Conservation (phyloP, 37 sponge, comb jelly and placozoan genomes). For the Mnemiopsis leidyi region DNA sequence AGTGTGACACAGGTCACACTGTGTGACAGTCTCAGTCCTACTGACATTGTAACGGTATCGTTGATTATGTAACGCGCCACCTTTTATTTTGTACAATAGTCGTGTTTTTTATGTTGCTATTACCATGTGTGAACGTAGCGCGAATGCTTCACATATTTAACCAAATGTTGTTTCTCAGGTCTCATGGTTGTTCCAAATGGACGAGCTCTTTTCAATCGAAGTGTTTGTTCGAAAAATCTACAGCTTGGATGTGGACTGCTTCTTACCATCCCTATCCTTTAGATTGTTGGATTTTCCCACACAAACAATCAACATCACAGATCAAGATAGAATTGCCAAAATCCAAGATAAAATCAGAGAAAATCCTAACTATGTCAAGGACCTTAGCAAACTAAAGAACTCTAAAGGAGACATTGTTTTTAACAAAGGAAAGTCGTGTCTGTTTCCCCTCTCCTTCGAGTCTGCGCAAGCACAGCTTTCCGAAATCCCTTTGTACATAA, state of each 20-base stretch:
- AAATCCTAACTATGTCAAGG: neutral
- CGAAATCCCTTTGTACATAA: constrained; percentile 3
- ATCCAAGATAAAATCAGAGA: constrained; percentile 25
- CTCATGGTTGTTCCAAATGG: constrained; percentile 6
- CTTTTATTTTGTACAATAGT: too few species aligned
- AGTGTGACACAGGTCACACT: too few species aligned
- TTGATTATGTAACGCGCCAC: too few species aligned
- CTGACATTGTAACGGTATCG: too few species aligned
- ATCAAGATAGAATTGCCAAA: constrained; percentile 25
- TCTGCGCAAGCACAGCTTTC: constrained; percentile 17
- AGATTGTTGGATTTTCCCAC: constrained; percentile 26
- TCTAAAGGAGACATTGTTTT: constrained; percentile 48
- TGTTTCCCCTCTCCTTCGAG: constrained; percentile 50
- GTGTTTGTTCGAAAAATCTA: constrained; percentile 46
- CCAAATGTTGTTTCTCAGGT: too few species aligned
- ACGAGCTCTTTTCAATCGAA: constrained; percentile 41
- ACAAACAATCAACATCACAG: constrained; percentile 43
- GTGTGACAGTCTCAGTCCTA: too few species aligned
- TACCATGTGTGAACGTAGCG: too few species aligned
- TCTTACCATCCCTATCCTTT: constrained; percentile 39
- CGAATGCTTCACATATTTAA: too few species aligned
- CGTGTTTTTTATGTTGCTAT: too few species aligned
- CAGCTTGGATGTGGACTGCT: neutral
- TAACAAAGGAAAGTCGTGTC: constrained; percentile 50
- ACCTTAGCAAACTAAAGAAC: constrained; percentile 21